A percentile compares a stretch with the other conserved stretches of the same genome.
These are phyloP conservation scores for Neoitamus cyanurus DNA, from an alignment of 2,888 invertebrate species.

Conservation along the genomic window DNA sequence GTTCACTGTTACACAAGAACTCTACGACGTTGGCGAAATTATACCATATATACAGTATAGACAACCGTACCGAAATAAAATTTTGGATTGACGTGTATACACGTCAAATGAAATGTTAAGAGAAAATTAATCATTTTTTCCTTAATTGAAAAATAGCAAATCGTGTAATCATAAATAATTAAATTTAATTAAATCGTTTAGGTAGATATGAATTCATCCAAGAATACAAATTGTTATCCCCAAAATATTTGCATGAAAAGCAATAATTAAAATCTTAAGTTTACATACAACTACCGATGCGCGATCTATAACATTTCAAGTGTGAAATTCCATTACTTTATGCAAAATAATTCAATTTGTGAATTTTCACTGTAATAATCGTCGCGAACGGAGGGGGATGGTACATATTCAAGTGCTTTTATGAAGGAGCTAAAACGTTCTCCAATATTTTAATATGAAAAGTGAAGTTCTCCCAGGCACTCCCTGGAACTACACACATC, in stretches of 20 bases:
- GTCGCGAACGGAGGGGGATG: background rate
- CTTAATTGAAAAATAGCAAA: too few species aligned
- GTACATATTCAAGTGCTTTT: background rate
- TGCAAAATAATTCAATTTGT: background rate
- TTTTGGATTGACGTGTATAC: too few species aligned
- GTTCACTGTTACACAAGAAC: too few species aligned
- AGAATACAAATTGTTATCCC: background rate
- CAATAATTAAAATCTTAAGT: background rate
- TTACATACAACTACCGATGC: background rate
- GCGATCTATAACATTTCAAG: background rate
- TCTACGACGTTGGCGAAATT: too few species aligned
- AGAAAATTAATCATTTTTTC: too few species aligned
- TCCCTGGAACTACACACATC: background rate
- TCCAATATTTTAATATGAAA: background rate
- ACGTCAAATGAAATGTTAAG: too few species aligned
- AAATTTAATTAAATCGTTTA: too few species aligned
- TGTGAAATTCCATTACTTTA: conserved; percentile 14
- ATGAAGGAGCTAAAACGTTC: background rate
- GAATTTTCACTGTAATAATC: background rate
- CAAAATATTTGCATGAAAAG: background rate
- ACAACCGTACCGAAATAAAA: too few species aligned
- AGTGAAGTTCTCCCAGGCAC: background rate
- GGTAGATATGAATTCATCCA: too few species aligned
- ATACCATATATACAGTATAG: too few species aligned
- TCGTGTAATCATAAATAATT: too few species aligned